These are phyloP conservation scores for Hyles vespertilio DNA, from an alignment of 1,140 invertebrate genomes.

Conservation along the genomic window DNA sequence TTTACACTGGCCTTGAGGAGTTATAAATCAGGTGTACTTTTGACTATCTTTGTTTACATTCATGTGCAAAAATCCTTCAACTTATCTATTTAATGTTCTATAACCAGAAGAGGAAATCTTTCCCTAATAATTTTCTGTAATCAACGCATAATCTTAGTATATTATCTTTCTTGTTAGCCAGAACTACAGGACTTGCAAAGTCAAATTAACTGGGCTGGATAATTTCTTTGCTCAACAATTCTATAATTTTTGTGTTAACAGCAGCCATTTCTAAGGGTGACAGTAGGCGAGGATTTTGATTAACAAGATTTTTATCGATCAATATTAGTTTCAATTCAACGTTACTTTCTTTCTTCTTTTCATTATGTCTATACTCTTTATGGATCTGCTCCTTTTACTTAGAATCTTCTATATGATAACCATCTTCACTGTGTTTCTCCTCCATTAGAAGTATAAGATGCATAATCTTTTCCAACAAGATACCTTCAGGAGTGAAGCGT, in stretches of 20 bases:
- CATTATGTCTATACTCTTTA: slow-evolving; percentile 9
- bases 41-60: slow-evolving; percentile 32
- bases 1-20: slow-evolving; percentile 39
- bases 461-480: slow-evolving; percentile 12
- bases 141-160: too few species aligned
- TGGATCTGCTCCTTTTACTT: slow-evolving; percentile 12
- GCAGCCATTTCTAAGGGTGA: slow-evolving; percentile 27
- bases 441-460: slow-evolving; percentile 1
- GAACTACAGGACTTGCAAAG: slow-evolving; percentile 29
- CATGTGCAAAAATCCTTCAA: slow-evolving; percentile 73
- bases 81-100: slow-evolving; percentile 68
- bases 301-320: slow-evolving; percentile 27
- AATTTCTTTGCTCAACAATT: slow-evolving; percentile 32
- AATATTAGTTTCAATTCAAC: slow-evolving; percentile 34
- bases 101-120: slow-evolving; percentile 69
- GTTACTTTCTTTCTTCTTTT: slow-evolving; percentile 8
- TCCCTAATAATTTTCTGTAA: slow-evolving; percentile 41
- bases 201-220: slow-evolving; percentile 38
- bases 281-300: slow-evolving; percentile 33
- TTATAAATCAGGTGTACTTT: slow-evolving; percentile 64
- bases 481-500: slow-evolving; percentile 14
- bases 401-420: slow-evolving; percentile 7
- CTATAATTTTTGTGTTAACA: slow-evolving; percentile 36
- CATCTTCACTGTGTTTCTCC: slow-evolving; percentile 5
- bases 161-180: too few species aligned